Conservation (phyloP, 23 tunicate species). For the Trididemnum clinides region DNA sequence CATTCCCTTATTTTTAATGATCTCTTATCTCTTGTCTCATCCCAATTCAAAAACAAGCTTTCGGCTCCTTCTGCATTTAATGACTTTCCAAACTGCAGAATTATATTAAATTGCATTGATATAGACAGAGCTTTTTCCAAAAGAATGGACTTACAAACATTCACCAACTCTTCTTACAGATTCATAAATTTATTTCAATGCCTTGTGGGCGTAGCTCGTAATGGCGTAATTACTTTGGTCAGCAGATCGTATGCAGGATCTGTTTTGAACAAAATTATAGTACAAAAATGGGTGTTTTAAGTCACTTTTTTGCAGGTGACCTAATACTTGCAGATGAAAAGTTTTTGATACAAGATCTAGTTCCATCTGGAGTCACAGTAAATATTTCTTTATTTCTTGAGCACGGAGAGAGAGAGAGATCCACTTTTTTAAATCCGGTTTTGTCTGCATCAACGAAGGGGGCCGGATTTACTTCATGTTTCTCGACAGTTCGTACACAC, state of each 20-base stretch:
- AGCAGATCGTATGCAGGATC: background rate
- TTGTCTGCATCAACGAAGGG: too few species aligned
- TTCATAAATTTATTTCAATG: background rate
- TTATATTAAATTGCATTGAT: background rate
- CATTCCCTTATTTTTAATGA: background rate
- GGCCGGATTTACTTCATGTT: too few species aligned
- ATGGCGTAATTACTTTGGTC: background rate
- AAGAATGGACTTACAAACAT: background rate
- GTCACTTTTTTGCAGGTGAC: constrained; percentile 24
- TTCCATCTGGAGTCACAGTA: background rate
- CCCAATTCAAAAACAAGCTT: background rate
- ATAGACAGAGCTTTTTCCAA: background rate
- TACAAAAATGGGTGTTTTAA: background rate
- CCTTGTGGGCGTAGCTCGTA: background rate
- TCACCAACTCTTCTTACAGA: background rate
- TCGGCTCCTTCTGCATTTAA: background rate
- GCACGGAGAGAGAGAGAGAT: too few species aligned
- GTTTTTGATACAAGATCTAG: background rate
- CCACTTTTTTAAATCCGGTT: too few species aligned
- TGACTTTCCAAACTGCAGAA: background rate
- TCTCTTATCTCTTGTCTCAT: background rate
- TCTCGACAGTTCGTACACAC: too few species aligned
- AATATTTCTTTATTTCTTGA: background rate
- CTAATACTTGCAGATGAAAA: background rate
- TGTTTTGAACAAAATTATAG: background rate